A percentile compares a stretch with the other conserved stretches of the same genome.
phyloP scores from a whole-genome alignment of 1,140 invertebrate genomes.

The Magallana ariakensis region DNA sequence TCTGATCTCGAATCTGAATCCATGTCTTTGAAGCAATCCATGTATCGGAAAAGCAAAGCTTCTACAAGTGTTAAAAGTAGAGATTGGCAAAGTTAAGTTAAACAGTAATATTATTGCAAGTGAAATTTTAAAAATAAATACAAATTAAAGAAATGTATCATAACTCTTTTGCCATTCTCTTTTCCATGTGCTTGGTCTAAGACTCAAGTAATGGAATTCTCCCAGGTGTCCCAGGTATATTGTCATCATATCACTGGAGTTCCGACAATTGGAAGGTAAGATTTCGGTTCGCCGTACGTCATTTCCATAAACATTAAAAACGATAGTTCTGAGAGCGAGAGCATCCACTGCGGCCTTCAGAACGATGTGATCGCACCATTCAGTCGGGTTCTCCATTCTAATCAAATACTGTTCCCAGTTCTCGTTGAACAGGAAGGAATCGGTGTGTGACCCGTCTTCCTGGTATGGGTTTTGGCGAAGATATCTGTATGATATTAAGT shows the following conservation, averaged over 20 bases:
- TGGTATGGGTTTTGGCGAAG: conserved; percentile 40
- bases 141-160: not conserved
- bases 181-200: conserved; percentile 52
- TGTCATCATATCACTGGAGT: not conserved
- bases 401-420: conserved; percentile 47
- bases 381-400: conserved; percentile 38
- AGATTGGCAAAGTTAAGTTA: not conserved
- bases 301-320: conserved; percentile 4
- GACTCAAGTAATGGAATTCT: conserved; percentile 50
- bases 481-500: conserved; percentile 4
- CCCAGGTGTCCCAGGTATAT: conserved; percentile 47
- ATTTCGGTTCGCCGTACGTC: not conserved
- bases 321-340: not conserved
- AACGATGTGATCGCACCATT: conserved; percentile 57
- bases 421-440: conserved; percentile 44
- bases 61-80: not conserved
- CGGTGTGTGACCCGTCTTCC: conserved; percentile 50
- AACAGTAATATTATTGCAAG: not conserved
- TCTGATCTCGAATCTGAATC: not conserved
- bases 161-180: conserved; percentile 43
- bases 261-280: not conserved
- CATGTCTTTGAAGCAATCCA: not conserved
- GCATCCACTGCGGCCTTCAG: conserved; percentile 39
- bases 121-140: not conserved
- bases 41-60: not conserved